Conservation (phyloP, 2,888 invertebrate genomes). For the Litoditis marina region DNA sequence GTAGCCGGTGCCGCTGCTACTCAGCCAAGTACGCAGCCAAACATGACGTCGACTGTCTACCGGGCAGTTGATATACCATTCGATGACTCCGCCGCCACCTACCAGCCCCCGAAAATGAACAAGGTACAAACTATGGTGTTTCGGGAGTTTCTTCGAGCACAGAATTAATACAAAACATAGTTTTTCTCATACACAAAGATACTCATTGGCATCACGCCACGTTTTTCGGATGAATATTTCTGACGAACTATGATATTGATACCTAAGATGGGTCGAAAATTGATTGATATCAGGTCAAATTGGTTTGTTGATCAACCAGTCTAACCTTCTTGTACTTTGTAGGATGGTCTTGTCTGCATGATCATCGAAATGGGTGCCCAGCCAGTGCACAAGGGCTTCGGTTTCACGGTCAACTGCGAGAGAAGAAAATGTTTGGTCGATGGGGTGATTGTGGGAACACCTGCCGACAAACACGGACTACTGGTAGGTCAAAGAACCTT, state of each 20-base stretch:
- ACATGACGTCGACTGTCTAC: constrained; percentile 21
- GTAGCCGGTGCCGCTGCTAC: background rate
- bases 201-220: no score
- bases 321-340: background rate
- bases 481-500: constrained; percentile 30
- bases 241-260: no score
- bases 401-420: constrained; percentile 61
- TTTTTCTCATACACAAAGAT: no score
- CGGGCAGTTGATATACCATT: constrained; percentile 45
- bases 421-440: constrained; percentile 61
- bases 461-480: constrained; percentile 39
- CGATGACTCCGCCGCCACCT: constrained; percentile 33
- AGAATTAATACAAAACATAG: no score
- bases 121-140: constrained; percentile 1
- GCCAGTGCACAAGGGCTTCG: constrained; percentile 61
- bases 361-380: constrained; percentile 36
- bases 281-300: background rate
- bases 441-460: constrained; percentile 61
- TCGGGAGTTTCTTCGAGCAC: background rate
- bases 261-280: no score
- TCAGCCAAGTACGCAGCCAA: background rate
- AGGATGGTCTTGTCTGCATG: constrained; percentile 30
- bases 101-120: constrained; percentile 23
- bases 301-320: background rate
- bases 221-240: no score